phyloP scores from a whole-genome alignment of 2,797 vertebrate species.

The Dallia pectoralis region DNA sequence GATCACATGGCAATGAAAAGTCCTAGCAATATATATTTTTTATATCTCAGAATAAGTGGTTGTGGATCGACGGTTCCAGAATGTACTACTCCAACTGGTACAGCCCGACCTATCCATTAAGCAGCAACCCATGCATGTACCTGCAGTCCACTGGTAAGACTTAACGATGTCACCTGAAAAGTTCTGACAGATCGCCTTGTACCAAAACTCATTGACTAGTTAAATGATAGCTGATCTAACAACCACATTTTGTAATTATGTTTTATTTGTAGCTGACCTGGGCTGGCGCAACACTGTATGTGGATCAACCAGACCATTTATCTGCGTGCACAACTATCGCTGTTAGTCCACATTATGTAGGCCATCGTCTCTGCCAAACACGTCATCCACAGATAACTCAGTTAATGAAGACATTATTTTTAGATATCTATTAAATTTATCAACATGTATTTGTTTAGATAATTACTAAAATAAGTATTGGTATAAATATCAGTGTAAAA shows the following conservation, averaged over 20 bases:
- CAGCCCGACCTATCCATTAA: too few relatives aligned
- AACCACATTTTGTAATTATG: not conserved
- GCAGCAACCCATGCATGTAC: constrained; percentile 2
- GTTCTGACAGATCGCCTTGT: not conserved
- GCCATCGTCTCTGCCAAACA: not conserved
- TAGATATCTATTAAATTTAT: too few relatives aligned
- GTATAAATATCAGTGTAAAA: too few relatives aligned
- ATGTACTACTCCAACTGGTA: constrained; percentile 16
- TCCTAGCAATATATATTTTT: not conserved
- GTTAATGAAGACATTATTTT: too few relatives aligned
- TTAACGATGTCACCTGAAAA: not conserved
- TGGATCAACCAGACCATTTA: not conserved
- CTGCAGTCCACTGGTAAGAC: not conserved
- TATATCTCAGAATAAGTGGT: not conserved
- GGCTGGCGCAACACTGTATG: not conserved
- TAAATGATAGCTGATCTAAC: not conserved
- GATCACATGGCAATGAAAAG: not conserved
- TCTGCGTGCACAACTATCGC: not conserved
- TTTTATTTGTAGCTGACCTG: not conserved
- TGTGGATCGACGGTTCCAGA: constrained; percentile 4
- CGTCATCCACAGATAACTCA: too few relatives aligned
- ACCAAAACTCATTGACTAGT: not conserved
- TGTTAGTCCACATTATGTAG: not conserved
- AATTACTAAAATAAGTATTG: too few relatives aligned
- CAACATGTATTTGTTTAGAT: too few relatives aligned